These are phyloP conservation scores for Morinoia aosen DNA, from an alignment of 2,888 invertebrate species.

Conservation along the genomic window DNA sequence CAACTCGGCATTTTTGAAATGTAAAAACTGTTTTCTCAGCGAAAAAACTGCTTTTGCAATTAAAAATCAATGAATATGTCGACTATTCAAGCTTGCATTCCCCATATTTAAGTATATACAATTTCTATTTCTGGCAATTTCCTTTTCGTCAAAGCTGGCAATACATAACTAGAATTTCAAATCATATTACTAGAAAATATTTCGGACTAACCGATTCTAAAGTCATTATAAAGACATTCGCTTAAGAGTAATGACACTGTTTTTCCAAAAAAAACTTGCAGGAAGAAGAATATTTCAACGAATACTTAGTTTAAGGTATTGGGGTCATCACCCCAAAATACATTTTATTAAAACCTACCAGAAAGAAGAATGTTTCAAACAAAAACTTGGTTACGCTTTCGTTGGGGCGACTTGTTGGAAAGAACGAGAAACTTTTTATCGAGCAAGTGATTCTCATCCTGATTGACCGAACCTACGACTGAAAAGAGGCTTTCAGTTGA, in stretches of 20 bases:
- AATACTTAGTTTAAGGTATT: no score
- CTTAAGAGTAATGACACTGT: background rate
- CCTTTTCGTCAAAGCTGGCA: background rate
- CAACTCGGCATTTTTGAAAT: background rate
- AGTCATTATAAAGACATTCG: background rate
- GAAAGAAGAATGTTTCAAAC: slow-evolving; percentile 12
- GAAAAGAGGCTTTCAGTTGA: slow-evolving; percentile 40
- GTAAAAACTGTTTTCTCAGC: background rate
- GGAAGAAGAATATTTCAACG: background rate
- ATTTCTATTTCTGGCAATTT: background rate
- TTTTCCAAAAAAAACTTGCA: background rate
- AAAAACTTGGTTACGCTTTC: slow-evolving; percentile 46
- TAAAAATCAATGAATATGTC: background rate
- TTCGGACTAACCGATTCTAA: background rate
- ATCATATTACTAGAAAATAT: background rate
- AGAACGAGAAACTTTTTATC: slow-evolving; percentile 27
- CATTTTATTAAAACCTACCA: background rate
- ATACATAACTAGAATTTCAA: background rate
- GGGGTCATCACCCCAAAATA: background rate
- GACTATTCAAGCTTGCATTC: background rate
- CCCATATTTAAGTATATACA: background rate
- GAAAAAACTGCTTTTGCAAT: no score
- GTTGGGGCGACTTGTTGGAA: slow-evolving; percentile 15
- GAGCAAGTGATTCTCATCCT: slow-evolving; percentile 5
- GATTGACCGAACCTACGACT: background rate